Percentiles rank a stretch among this genome's conserved stretches.
Evolutionary conservation across 2,797 vertebrate genomes (phyloP).

Genomic region (Orientallactaga sibirica): DNA sequence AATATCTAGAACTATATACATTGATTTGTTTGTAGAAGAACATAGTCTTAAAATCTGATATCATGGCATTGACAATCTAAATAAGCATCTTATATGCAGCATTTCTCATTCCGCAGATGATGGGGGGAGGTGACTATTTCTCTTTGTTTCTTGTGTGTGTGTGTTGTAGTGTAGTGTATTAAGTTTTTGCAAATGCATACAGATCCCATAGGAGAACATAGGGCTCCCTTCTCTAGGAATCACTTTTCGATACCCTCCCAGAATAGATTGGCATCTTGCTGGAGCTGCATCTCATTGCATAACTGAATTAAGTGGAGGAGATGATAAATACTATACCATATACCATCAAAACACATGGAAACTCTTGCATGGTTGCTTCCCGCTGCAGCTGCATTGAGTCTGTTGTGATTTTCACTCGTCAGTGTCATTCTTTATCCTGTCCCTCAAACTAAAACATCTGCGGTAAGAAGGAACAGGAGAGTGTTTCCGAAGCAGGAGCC

Average conservation of each 20-base stretch:
- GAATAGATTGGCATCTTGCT: neutral
- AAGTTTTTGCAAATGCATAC: too few species aligned
- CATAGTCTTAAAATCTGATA: neutral
- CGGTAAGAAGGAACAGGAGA: constrained; percentile 45
- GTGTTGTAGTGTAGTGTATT: too few species aligned
- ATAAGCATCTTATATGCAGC: neutral
- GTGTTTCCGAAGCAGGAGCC: constrained; percentile 68
- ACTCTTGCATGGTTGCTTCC: neutral
- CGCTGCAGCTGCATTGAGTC: constrained; percentile 48
- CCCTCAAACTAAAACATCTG: constrained; percentile 75
- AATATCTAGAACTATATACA: neutral
- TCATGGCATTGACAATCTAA: neutral
- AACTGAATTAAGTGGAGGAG: neutral
- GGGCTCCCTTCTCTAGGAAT: too few species aligned
- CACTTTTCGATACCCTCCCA: neutral
- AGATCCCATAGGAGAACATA: too few species aligned
- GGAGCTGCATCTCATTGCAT: neutral
- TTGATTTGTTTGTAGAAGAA: neutral
- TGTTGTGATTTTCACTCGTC: constrained; percentile 45
- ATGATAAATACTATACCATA: neutral
- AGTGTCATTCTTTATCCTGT: constrained; percentile 74
- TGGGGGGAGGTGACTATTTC: neutral
- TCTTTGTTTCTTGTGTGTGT: too few species aligned
- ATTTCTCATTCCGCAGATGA: neutral
- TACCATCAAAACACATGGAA: neutral